Evolutionary conservation across 1,140 invertebrate genomes (phyloP), one percentile per base, ranked within the genome.

Genomic region (Aphelinus atriplicis): DNA sequence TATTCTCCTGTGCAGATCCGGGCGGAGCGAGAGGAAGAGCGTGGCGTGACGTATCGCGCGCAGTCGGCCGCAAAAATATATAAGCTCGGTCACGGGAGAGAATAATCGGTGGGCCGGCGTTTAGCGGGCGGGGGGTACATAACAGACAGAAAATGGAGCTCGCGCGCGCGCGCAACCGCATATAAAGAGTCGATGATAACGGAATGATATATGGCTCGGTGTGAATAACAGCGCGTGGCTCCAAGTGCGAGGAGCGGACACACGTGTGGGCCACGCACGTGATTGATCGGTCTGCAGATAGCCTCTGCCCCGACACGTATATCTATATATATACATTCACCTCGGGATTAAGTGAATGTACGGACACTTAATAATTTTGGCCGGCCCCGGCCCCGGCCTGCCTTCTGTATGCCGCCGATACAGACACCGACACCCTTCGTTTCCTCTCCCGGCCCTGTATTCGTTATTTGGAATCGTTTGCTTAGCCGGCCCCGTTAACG

Each of bases 141-240:
- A 88, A 88, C 86, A 87, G 86, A 88, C 84, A 88, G 87, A 88
- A 88, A 88, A 88, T 88, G 86, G 86, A 88, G 86, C 86, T 47
- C 64, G 50, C 42, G 50, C 48, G 60, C 56, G 10, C 48, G 58
- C 48, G 84, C 86, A 84, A 87, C 86, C 87, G 86, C 86, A 86
- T 88, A 88, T 88, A 88, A 88, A 88, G 87, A 88, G 86, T 88
- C 87, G 86, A 88, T 88, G 87, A 88, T 88, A 88, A 88, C 87
- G 85, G 84, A 87, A 88, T 88, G 87, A 88, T 88, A 88, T 88
- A 88, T 85, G 86, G 85, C 84, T 84, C 79, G 69, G 75, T 68
- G 75, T 62, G 69, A 76, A 72, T 72, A 72, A 71, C 57, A n/a
- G 9, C 26, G 58, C 6, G 51, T 4, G 51, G 51, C 26, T 26